phyloP scores from a whole-genome alignment of 2,113 vertebrate species.

The Pseudorasbora parva region DNA sequence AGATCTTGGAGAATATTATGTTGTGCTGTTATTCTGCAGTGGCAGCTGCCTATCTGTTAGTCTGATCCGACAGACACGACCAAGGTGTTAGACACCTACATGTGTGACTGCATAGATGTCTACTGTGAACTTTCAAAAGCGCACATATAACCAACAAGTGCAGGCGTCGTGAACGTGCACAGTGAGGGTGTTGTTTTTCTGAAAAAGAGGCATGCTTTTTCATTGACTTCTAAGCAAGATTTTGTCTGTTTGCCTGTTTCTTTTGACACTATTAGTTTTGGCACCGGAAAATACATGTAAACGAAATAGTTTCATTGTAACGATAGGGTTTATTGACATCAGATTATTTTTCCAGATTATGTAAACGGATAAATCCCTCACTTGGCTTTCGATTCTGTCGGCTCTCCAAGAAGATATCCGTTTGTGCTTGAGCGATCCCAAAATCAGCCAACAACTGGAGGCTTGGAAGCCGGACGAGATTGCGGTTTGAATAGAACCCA shows the following conservation, averaged over 20 bases:
- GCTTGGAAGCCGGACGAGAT: slow-evolving; percentile 32
- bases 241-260: slow-evolving; percentile 23
- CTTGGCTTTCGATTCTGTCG: slow-evolving; percentile 55
- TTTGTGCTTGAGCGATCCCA: slow-evolving; percentile 36
- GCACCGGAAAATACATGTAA: background rate
- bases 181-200: slow-evolving; percentile 18
- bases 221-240: background rate
- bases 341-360: slow-evolving; percentile 42
- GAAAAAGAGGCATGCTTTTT: slow-evolving; percentile 49
- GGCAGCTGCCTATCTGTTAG: slow-evolving; percentile 50
- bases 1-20: slow-evolving; percentile 46
- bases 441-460: slow-evolving; percentile 22
- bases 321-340: slow-evolving; percentile 39
- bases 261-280: background rate
- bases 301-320: slow-evolving; percentile 2
- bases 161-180: slow-evolving; percentile 13
- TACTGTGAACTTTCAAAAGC: slow-evolving; percentile 38
- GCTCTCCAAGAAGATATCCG: slow-evolving; percentile 45
- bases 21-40: slow-evolving; percentile 46
- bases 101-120: slow-evolving; percentile 36
- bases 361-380: slow-evolving; percentile 48
- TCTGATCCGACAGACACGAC: slow-evolving; percentile 24
- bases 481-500: slow-evolving; percentile 51
- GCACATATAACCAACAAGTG: slow-evolving; percentile 24
- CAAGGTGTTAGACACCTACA: background rate